Evolutionary conservation across 2,888 invertebrate species (phyloP).

Genomic region (Acronicta alni): DNA sequence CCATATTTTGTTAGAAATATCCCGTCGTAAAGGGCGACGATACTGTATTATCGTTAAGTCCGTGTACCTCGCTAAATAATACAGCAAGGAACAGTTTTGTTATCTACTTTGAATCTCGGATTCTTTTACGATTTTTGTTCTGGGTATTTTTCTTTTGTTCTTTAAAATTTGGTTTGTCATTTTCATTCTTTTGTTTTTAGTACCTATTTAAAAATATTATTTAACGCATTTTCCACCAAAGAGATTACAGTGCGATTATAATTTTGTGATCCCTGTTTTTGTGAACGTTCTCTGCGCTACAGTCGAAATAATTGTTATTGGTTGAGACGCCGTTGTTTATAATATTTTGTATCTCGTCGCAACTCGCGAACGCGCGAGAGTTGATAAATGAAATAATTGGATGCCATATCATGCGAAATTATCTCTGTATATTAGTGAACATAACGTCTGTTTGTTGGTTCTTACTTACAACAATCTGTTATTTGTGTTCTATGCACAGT

Average conservation of each 20-base stretch:
- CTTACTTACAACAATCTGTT: slow-evolving; percentile 18
- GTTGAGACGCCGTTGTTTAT: slow-evolving; percentile 16
- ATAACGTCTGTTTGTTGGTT: slow-evolving; percentile 29
- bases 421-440: slow-evolving; percentile 34
- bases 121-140: slow-evolving; percentile 35
- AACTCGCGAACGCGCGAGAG: slow-evolving; percentile 32
- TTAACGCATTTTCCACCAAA: slow-evolving; percentile 4
- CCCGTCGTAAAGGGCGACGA: slow-evolving; percentile 56
- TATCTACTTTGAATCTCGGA: slow-evolving; percentile 60
- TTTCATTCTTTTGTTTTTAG: slow-evolving; percentile 10
- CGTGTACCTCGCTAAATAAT: slow-evolving; percentile 59
- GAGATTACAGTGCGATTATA: background rate
- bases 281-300: background rate
- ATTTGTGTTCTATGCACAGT: slow-evolving; percentile 3
- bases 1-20: slow-evolving; percentile 67
- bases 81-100: slow-evolving; percentile 55
- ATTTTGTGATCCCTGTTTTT: background rate
- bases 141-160: slow-evolving; percentile 30
- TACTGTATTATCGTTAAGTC: slow-evolving; percentile 61
- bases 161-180: slow-evolving; percentile 10
- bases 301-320: slow-evolving; percentile 21
- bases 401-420: slow-evolving; percentile 45
- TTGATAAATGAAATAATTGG: slow-evolving; percentile 44
- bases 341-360: slow-evolving; percentile 21
- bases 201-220: too few species aligned